phyloP scores from a whole-genome alignment of 2,113 vertebrate genomes.

The Bolborhynchus lineola region DNA sequence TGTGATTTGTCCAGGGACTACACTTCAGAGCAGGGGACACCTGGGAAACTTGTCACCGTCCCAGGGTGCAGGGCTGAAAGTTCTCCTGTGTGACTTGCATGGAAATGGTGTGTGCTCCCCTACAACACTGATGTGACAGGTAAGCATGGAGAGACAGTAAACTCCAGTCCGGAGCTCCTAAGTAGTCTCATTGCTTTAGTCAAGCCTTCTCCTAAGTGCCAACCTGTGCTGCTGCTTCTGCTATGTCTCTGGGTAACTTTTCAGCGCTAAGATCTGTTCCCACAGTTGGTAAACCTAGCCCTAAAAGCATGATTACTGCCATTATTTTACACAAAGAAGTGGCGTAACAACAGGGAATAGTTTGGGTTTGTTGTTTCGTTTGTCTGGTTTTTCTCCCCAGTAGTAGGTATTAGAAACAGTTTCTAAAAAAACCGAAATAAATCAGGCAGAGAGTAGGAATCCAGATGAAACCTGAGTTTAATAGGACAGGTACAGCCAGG shows the following conservation, averaged over 20 bases:
- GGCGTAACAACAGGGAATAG: accelerated
- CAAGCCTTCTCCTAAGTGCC: background rate
- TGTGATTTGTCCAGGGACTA: background rate
- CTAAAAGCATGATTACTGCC: background rate
- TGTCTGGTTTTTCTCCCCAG: background rate
- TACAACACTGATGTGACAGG: accelerated
- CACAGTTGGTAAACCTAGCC: background rate
- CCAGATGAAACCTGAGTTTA: conserved; percentile 6
- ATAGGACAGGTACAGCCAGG: background rate
- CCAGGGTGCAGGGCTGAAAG: background rate
- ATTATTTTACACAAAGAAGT: background rate
- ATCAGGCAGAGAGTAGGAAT: background rate
- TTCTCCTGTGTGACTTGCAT: background rate
- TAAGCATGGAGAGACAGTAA: background rate
- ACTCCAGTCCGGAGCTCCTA: background rate
- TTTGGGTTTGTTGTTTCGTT: background rate
- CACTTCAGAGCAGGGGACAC: background rate
- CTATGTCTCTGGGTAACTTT: background rate
- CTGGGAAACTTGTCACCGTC: background rate
- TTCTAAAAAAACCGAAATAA: background rate
- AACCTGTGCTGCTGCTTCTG: background rate
- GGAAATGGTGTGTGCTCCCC: background rate
- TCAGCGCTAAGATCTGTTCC: background rate
- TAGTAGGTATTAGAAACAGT: background rate
- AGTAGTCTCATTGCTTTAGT: background rate